Conservation (phyloP, 2,113 vertebrate species). For the Microcebus lehilahytsara region DNA sequence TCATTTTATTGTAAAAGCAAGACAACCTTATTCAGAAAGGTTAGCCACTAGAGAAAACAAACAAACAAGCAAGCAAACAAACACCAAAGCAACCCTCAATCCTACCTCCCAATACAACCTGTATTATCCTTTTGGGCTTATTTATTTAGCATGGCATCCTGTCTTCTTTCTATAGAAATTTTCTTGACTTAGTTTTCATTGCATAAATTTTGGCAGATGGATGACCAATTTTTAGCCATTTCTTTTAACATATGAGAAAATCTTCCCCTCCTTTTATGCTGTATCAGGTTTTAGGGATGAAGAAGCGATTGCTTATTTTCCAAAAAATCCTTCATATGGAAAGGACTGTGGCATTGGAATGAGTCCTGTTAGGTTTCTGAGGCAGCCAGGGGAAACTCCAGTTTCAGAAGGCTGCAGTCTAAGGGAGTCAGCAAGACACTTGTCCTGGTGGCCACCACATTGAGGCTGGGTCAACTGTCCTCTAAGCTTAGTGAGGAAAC, state of each 20-base stretch:
- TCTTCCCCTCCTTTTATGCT: background rate
- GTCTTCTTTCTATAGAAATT: background rate
- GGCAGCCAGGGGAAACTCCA: background rate
- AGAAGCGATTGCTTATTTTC: background rate
- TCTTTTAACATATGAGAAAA: background rate
- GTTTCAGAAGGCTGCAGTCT: background rate
- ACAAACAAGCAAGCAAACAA: background rate
- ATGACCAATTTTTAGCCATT: background rate
- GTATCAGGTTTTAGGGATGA: background rate
- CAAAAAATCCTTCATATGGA: background rate
- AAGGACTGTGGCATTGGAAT: background rate
- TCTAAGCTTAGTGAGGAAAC: background rate
- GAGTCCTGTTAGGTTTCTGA: background rate
- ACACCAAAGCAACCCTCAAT: background rate
- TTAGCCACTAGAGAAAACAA: background rate
- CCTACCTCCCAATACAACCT: background rate
- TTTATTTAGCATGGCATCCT: background rate
- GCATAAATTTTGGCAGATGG: background rate
- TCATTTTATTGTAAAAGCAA: background rate
- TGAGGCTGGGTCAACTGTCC: background rate
- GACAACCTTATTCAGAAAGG: background rate
- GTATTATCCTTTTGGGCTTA: background rate
- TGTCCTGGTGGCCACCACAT: background rate
- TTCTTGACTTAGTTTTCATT: conserved; percentile 1
- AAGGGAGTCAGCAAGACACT: background rate